Evolutionary conservation across 2,113 vertebrate genomes (phyloP).

Genomic region (Mormyrus lacerda): DNA sequence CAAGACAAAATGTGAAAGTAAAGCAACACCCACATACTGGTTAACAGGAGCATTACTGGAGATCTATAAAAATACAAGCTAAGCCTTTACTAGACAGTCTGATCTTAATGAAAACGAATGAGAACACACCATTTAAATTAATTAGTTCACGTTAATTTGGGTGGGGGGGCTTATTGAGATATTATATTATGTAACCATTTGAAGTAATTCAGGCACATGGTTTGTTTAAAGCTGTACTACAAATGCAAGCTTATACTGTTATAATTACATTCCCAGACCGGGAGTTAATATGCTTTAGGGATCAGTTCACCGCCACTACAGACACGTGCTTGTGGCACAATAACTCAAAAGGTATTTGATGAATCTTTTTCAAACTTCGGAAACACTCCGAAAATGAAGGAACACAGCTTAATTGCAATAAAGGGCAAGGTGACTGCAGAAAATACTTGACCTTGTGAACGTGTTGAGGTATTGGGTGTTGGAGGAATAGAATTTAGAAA

Average conservation of each 20-base stretch:
- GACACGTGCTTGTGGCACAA: not conserved
- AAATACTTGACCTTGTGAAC: too few species aligned
- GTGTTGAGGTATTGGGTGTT: not conserved
- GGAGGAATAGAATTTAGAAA: not conserved
- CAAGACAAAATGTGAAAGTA: not conserved
- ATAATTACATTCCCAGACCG: not conserved
- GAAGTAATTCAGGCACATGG: not conserved
- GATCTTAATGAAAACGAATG: not conserved
- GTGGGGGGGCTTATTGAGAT: not conserved
- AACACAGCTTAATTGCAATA: not conserved
- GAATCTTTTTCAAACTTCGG: not conserved
- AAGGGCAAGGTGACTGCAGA: not conserved
- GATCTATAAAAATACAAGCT: not conserved
- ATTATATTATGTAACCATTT: not conserved
- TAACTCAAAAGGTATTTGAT: not conserved
- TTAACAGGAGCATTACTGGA: not conserved
- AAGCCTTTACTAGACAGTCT: not conserved
- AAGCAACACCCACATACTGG: not conserved
- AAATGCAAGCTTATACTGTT: not conserved
- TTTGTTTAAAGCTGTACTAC: not conserved
- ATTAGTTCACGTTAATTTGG: not conserved
- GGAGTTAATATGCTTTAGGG: not conserved
- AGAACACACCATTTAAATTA: not conserved
- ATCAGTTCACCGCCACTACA: not conserved
- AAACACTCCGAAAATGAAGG: not conserved